Conservation (phyloP, 2,888 invertebrate species). For the Drosophila bunnanda region DNA sequence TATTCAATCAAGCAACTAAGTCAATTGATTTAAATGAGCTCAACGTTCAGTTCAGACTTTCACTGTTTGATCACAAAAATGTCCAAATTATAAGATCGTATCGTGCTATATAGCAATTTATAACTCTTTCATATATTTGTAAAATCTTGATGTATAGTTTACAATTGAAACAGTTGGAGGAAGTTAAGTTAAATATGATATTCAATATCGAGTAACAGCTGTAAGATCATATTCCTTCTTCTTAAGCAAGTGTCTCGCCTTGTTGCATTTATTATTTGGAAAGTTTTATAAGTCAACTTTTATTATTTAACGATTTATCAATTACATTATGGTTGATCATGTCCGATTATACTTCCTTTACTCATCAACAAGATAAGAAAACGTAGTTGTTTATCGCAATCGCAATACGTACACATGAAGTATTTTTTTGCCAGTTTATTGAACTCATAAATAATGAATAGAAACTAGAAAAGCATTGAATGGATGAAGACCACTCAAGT, state of each 20-base stretch:
- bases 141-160: too few species aligned
- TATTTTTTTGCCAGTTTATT: slow-evolving; percentile 3
- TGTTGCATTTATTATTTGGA: not conserved
- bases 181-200: not conserved
- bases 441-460: not conserved
- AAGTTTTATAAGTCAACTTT: slow-evolving; percentile 6
- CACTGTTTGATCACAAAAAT: not conserved
- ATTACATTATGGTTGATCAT: slow-evolving; percentile 20
- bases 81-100: not conserved
- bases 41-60: not conserved
- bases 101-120: not conserved
- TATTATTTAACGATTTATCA: slow-evolving; percentile 7
- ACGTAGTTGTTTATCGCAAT: slow-evolving; percentile 4
- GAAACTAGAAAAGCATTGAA: not conserved
- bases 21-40: slow-evolving; percentile 8
- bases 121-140: not conserved
- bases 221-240: not conserved
- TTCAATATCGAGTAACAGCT: not conserved
- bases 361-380: slow-evolving; percentile 10
- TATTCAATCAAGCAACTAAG: not conserved
- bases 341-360: slow-evolving; percentile 1
- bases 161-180: not conserved
- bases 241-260: not conserved
- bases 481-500: too few species aligned
- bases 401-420: not conserved